Conservation (phyloP, 1,140 invertebrate genomes). For the Wiebesia pumilae region DNA sequence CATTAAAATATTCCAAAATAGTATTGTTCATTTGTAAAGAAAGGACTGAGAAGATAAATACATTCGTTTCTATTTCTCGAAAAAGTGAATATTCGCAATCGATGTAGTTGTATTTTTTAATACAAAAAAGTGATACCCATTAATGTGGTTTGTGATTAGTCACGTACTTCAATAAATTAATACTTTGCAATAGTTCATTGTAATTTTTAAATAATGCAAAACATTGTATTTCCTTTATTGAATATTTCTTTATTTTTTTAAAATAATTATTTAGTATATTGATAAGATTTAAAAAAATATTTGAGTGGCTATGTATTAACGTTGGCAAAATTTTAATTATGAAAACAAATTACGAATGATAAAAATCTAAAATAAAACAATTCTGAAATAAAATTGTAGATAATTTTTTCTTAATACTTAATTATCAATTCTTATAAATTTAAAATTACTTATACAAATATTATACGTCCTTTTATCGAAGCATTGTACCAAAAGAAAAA, state of each 20-base stretch:
- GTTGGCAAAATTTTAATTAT: too few species aligned
- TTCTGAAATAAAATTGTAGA: too few species aligned
- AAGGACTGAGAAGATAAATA: constrained; percentile 2
- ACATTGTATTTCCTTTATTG: not conserved
- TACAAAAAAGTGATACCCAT: not conserved
- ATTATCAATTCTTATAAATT: too few species aligned
- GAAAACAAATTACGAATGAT: too few species aligned
- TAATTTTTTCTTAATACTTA: too few species aligned
- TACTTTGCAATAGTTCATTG: not conserved
- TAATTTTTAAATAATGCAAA: not conserved
- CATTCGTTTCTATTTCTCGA: constrained; percentile 19
- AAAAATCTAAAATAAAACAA: too few species aligned
- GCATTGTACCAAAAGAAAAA: too few species aligned
- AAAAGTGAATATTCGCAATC: constrained; percentile 26
- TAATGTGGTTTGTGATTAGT: not conserved
- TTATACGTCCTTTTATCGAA: too few species aligned
- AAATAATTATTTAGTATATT: not conserved
- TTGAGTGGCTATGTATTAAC: too few species aligned
- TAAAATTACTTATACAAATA: too few species aligned
- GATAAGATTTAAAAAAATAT: too few species aligned
- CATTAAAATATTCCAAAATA: not conserved
- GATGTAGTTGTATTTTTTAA: constrained; percentile 40
- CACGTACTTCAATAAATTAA: not conserved
- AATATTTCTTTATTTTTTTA: constrained; percentile 4
- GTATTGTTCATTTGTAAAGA: constrained; percentile 7